These are phyloP conservation scores for Neosilurus mollespiculum DNA, from an alignment of 2,797 vertebrate genomes.

Conservation along the genomic window DNA sequence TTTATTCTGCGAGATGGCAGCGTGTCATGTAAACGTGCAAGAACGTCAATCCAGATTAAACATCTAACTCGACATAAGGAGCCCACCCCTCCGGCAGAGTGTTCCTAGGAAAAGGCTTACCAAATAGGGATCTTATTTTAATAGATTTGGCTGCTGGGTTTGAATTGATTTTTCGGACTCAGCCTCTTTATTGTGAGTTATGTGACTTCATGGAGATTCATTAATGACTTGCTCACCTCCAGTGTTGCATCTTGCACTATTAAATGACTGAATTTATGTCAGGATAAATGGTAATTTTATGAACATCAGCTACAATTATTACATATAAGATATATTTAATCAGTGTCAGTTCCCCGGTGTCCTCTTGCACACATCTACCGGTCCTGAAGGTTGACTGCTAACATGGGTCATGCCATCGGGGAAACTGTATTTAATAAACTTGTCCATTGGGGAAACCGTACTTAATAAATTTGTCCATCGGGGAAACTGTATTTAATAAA, in stretches of 20 bases:
- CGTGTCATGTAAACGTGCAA: conserved; percentile 66
- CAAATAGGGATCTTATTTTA: conserved; percentile 53
- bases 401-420: background rate
- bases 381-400: background rate
- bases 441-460: no score
- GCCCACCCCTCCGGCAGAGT: background rate
- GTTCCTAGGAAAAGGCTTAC: background rate
- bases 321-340: background rate
- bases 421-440: no score
- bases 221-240: conserved; percentile 11
- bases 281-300: background rate
- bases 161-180: conserved; percentile 59
- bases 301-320: background rate
- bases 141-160: conserved; percentile 53
- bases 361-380: background rate
- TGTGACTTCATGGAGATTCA: conserved; percentile 40
- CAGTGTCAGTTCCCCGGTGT: background rate
- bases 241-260: background rate
- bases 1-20: conserved; percentile 62
- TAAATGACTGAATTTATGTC: background rate
- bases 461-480: no score
- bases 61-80: conserved; percentile 42
- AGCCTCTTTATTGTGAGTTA: conserved; percentile 59
- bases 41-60: conserved; percentile 63
- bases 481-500: no score